Conservation (phyloP, 2,113 vertebrate species). For the Marmota flaviventris region DNA sequence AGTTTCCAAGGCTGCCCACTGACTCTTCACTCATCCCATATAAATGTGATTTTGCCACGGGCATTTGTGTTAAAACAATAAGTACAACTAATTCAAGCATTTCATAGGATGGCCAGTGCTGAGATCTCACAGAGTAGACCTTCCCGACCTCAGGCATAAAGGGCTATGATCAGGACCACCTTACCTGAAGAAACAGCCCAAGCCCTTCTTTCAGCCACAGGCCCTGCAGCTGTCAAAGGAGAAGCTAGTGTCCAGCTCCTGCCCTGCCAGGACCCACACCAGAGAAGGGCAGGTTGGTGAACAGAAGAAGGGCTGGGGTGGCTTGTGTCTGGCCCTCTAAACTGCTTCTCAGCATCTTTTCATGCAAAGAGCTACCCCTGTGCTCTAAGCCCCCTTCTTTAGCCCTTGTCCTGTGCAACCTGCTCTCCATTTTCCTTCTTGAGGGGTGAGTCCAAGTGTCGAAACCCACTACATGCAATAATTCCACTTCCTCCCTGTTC, state of each 20-base stretch:
- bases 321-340: neutral
- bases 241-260: neutral
- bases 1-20: neutral
- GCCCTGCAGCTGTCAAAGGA: neutral
- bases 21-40: neutral
- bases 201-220: neutral
- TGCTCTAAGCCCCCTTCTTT: neutral
- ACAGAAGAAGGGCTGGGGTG: neutral
- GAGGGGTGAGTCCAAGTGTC: neutral
- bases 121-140: neutral
- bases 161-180: neutral
- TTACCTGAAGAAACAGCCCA: neutral
- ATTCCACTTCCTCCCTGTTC: slow-evolving; percentile 11
- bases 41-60: neutral
- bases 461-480: neutral
- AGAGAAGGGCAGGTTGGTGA: neutral
- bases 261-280: too few relatives aligned
- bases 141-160: neutral
- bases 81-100: neutral
- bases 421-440: neutral
- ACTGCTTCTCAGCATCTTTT: neutral
- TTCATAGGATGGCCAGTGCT: neutral
- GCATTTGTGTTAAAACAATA: neutral
- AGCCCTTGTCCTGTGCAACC: neutral
- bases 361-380: neutral